Evolutionary conservation across 2,797 vertebrate species (phyloP).

Genomic region (Tamandua tetradactyla): DNA sequence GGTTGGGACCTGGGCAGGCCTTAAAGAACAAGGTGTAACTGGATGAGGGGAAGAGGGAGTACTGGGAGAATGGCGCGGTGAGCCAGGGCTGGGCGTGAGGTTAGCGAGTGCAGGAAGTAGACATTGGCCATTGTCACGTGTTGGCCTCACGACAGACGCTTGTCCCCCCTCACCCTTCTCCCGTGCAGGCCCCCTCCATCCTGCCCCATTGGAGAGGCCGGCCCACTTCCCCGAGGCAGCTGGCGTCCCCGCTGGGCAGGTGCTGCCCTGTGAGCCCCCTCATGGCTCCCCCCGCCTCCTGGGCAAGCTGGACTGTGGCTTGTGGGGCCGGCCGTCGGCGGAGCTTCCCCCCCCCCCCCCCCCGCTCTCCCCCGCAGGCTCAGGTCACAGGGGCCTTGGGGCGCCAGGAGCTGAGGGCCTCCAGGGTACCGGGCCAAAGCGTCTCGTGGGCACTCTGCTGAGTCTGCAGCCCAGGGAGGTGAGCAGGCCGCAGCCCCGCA

Average conservation of each 20-base stretch:
- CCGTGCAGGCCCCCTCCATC: neutral
- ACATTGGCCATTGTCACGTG: neutral
- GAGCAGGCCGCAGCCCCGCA: too few species aligned
- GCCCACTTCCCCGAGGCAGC: slow-evolving; percentile 11
- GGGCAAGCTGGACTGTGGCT: too few species aligned
- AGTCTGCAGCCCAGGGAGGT: too few species aligned
- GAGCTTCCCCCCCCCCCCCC: too few species aligned
- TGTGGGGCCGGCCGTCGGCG: too few species aligned
- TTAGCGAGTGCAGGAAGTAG: neutral
- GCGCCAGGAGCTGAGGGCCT: neutral
- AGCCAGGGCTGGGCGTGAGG: neutral
- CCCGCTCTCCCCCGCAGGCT: slow-evolving; percentile 34
- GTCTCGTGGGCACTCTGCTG: too few species aligned
- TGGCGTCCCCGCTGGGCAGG: slow-evolving; percentile 29
- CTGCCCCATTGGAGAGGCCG: neutral
- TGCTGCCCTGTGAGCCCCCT: neutral
- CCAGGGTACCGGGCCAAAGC: too few species aligned
- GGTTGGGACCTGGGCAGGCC: neutral
- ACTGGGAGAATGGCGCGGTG: neutral
- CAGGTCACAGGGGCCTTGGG: neutral
- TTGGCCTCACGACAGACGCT: neutral
- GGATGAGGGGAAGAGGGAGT: neutral
- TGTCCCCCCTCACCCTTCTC: neutral
- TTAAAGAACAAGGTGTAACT: neutral
- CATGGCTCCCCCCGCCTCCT: neutral